phyloP scores from a whole-genome alignment of 1,140 invertebrate species.

The Subanguina moxae region DNA sequence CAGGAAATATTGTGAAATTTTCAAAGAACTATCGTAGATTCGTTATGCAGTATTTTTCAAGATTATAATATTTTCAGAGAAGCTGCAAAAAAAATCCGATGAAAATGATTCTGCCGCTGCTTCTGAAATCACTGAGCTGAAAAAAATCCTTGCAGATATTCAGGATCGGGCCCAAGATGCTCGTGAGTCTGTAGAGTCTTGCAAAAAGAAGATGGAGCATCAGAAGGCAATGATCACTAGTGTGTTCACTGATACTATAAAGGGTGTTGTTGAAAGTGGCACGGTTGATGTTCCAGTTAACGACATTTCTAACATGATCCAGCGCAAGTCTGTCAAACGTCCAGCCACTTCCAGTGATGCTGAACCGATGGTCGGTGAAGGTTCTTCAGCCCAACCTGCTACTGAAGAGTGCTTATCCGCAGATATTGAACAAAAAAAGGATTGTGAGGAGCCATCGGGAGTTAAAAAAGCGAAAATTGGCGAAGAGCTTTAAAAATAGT shows the following conservation, averaged over 20 bases:
- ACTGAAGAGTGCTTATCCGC: too few relatives aligned
- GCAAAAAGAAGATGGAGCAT: neutral
- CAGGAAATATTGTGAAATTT: too few relatives aligned
- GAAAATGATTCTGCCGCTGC: neutral
- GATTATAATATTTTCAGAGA: neutral
- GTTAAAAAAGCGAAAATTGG: too few relatives aligned
- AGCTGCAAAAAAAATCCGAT: slow-evolving; percentile 3
- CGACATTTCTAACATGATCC: slow-evolving; percentile 12
- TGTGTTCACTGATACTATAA: slow-evolving; percentile 3
- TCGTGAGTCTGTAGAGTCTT: slow-evolving; percentile 9
- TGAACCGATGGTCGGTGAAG: too few relatives aligned
- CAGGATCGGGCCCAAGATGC: slow-evolving; percentile 17
- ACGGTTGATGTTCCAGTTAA: neutral
- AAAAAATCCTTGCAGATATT: slow-evolving; percentile 10
- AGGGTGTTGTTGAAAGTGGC: too few relatives aligned
- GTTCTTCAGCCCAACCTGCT: too few relatives aligned
- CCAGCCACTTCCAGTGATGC: neutral
- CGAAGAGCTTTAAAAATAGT: too few relatives aligned
- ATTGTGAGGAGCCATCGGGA: too few relatives aligned
- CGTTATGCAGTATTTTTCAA: neutral
- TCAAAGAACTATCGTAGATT: slow-evolving; percentile 1
- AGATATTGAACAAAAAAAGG: too few relatives aligned
- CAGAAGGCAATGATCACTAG: neutral
- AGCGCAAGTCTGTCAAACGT: slow-evolving; percentile 12
- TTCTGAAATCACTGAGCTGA: slow-evolving; percentile 14